Evolutionary conservation across 2,113 vertebrate genomes (phyloP).

Genomic region (Protobothrops flavoviridis): DNA sequence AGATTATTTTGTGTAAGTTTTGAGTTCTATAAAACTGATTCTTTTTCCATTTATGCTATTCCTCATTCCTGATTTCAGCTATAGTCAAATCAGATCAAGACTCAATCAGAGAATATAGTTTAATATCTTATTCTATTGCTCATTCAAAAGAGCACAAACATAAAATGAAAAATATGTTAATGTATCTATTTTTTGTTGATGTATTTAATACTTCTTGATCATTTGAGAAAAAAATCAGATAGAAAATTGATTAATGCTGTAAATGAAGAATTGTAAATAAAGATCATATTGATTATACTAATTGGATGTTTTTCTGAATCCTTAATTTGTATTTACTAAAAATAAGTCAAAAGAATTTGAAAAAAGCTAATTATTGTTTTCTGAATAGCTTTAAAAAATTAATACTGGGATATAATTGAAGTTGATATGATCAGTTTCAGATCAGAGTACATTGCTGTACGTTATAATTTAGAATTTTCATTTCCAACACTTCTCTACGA

Average conservation of each 20-base stretch:
- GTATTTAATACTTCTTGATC: neutral
- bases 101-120: neutral
- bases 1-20: slow-evolving; percentile 48
- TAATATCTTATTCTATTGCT: neutral
- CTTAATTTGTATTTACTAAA: neutral
- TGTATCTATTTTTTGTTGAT: neutral
- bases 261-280: neutral
- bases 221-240: neutral
- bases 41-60: neutral
- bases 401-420: neutral
- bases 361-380: neutral
- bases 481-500: neutral
- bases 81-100: neutral
- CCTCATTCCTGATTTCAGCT: neutral
- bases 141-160: neutral
- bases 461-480: neutral
- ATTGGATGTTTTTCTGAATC: neutral
- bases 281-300: neutral
- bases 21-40: neutral
- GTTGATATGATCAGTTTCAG: neutral
- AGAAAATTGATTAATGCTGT: neutral
- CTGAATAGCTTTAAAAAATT: neutral
- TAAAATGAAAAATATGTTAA: neutral
- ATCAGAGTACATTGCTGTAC: neutral
- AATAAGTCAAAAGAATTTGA: neutral